Evolutionary conservation across 2,888 invertebrate species (phyloP).

Genomic region (Limnephilus lunatus): DNA sequence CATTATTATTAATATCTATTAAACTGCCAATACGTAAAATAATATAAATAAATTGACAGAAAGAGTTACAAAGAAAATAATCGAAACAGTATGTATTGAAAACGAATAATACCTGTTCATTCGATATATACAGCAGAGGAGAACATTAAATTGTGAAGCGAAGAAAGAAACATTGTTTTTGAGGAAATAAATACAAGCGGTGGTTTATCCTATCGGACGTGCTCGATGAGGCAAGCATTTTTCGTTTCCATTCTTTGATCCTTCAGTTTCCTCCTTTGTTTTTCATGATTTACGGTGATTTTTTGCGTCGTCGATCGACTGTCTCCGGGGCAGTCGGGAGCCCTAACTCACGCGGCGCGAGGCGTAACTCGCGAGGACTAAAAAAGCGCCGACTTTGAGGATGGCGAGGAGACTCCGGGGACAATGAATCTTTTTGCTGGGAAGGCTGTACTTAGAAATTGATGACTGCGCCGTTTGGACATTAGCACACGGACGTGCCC

Average conservation of each 20-base stretch:
- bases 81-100: not conserved
- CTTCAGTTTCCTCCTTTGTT: not conserved
- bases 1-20: too few species aligned
- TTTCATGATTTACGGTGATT: not conserved
- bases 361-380: slow-evolving; percentile 2
- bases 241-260: not conserved
- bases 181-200: not conserved
- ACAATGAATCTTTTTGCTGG: not conserved
- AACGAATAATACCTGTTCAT: not conserved
- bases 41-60: not conserved
- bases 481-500: slow-evolving; percentile 24
- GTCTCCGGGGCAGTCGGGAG: not conserved
- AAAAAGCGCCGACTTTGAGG: not conserved
- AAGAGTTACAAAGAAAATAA: not conserved
- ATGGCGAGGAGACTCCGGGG: not conserved
- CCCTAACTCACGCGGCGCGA: not conserved
- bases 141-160: not conserved
- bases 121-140: not conserved
- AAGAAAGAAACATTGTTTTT: not conserved
- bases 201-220: not conserved
- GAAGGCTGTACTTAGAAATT: slow-evolving; percentile 28
- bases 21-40: not conserved
- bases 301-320: not conserved
- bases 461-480: slow-evolving; percentile 30
- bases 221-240: not conserved